Conservation (phyloP, 2,797 vertebrate genomes). For the Varecia variegata region DNA sequence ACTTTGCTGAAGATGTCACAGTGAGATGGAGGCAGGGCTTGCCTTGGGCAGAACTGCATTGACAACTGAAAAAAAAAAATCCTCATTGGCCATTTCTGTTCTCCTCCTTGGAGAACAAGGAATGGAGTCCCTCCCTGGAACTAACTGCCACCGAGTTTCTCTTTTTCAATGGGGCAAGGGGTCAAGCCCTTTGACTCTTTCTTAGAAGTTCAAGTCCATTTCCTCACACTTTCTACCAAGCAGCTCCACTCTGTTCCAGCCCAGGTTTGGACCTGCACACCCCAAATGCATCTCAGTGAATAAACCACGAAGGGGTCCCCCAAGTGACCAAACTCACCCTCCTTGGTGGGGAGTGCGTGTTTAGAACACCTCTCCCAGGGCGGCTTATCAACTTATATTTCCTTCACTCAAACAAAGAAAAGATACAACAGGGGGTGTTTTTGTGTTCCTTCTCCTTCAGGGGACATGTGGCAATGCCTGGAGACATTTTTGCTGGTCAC, state of each 20-base stretch:
- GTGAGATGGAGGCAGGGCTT: not conserved
- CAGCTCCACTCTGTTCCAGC: not conserved
- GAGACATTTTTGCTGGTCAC: not conserved
- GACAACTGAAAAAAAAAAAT: not conserved
- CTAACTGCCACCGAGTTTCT: not conserved
- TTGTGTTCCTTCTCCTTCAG: not conserved
- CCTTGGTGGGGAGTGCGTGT: not conserved
- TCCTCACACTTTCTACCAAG: not conserved
- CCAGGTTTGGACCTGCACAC: not conserved
- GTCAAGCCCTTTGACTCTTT: not conserved
- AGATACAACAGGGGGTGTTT: rapidly evolving
- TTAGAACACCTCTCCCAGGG: not conserved
- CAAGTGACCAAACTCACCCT: not conserved
- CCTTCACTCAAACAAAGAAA: not conserved
- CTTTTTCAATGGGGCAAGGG: not conserved
- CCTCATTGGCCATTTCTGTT: not conserved
- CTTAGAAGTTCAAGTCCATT: not conserved
- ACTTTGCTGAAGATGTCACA: not conserved
- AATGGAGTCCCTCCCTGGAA: not conserved
- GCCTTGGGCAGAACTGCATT: not conserved
- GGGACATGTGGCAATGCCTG: not conserved
- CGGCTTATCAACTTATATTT: not conserved
- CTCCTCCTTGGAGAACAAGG: not conserved
- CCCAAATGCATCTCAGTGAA: not conserved
- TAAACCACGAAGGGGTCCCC: not conserved